Evolutionary conservation across 2,113 vertebrate species (phyloP).

Genomic region (Anarrhichthys ocellatus): DNA sequence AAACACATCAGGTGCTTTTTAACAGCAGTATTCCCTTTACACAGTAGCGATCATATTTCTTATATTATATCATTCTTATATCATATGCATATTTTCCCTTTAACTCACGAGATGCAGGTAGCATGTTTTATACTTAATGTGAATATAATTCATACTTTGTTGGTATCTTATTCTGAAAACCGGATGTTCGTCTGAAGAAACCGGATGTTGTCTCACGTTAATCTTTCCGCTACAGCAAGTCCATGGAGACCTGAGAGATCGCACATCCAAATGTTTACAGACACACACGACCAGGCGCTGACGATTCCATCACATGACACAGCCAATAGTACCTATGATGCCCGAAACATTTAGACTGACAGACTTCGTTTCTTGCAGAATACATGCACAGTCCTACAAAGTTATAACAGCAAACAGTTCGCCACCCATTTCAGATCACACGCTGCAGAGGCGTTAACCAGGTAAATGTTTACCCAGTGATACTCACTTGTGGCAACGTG

Average conservation of each 20-base stretch:
- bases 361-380: slow-evolving; percentile 4
- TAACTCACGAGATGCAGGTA: too few relatives aligned
- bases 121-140: too few relatives aligned
- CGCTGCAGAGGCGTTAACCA: slow-evolving; percentile 58
- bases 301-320: slow-evolving; percentile 46
- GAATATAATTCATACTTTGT: too few relatives aligned
- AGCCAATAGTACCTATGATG: not conserved
- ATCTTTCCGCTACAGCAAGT: slow-evolving; percentile 57
- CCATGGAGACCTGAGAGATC: slow-evolving; percentile 57
- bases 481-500: slow-evolving; percentile 64
- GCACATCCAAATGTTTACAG: slow-evolving; percentile 7
- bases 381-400: not conserved
- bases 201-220: too few relatives aligned
- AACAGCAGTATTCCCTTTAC: too few relatives aligned
- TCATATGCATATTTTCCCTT: too few relatives aligned
- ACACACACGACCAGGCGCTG: not conserved
- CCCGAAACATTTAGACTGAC: not conserved
- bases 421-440: slow-evolving; percentile 42
- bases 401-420: slow-evolving; percentile 32
- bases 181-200: too few relatives aligned
- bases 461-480: slow-evolving; percentile 81
- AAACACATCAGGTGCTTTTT: too few relatives aligned
- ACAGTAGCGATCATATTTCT: too few relatives aligned
- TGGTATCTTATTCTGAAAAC: too few relatives aligned
- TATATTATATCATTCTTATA: too few relatives aligned